Evolutionary conservation across 2,797 vertebrate genomes (phyloP).

Genomic region (Distichodus sexfasciatus): DNA sequence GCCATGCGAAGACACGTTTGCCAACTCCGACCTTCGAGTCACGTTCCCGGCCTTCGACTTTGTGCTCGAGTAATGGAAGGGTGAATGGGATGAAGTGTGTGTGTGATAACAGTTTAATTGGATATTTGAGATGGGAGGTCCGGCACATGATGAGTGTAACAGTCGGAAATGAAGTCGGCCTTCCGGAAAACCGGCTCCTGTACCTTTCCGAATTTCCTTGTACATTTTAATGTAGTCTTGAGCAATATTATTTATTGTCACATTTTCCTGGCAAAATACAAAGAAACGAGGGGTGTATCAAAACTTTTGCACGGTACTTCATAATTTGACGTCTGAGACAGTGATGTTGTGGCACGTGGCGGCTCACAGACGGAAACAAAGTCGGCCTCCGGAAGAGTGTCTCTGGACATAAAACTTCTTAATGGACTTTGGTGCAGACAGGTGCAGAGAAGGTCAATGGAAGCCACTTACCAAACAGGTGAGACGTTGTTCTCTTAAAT

Average conservation of each 20-base stretch:
- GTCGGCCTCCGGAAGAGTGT: conserved; percentile 7
- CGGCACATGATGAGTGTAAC: too few species aligned
- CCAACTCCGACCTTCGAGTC: conserved; percentile 3
- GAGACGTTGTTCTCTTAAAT: conserved; percentile 45
- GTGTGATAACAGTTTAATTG: conserved; percentile 4
- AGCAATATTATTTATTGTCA: too few species aligned
- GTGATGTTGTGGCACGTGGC: background rate
- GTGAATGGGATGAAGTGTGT: background rate
- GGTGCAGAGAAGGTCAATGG: conserved; percentile 46
- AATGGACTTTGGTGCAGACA: conserved; percentile 35
- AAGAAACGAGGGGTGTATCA: too few species aligned
- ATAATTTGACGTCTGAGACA: background rate
- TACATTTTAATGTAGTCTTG: too few species aligned
- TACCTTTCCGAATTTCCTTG: too few species aligned
- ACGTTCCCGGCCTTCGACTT: background rate
- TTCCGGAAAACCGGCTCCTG: too few species aligned
- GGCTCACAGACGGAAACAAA: background rate
- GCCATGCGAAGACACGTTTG: background rate
- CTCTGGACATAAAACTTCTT: conserved; percentile 40
- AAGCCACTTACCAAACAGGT: conserved; percentile 37
- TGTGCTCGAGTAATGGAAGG: background rate
- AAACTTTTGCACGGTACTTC: background rate
- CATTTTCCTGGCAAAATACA: too few species aligned
- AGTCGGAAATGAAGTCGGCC: too few species aligned
- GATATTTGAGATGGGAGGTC: too few species aligned